Percentiles rank a stretch among this genome's conserved stretches.
Evolutionary conservation across 2,797 vertebrate genomes (phyloP).

Genomic region (Enteromius argenteus): DNA sequence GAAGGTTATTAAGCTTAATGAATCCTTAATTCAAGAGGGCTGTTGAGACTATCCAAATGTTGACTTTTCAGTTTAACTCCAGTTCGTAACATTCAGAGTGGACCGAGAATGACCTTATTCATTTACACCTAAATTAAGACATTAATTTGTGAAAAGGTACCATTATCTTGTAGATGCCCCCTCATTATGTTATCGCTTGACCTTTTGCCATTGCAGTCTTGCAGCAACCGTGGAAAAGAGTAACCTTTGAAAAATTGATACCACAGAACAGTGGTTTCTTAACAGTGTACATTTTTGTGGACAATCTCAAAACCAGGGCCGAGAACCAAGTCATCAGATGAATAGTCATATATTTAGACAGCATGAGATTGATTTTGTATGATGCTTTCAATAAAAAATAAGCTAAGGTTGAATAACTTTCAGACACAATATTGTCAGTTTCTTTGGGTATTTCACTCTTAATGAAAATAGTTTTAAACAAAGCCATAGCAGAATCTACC

Average conservation of each 20-base stretch:
- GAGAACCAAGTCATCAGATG: neutral
- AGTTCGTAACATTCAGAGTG: slow-evolving; percentile 21
- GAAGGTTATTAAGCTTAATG: slow-evolving; percentile 79
- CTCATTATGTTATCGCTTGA: slow-evolving; percentile 25
- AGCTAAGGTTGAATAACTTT: neutral
- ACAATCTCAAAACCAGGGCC: neutral
- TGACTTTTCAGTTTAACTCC: slow-evolving; percentile 34
- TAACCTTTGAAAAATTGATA: slow-evolving; percentile 34
- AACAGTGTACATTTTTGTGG: neutral
- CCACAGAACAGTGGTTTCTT: neutral
- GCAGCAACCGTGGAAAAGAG: neutral
- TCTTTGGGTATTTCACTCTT: neutral
- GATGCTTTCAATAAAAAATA: neutral
- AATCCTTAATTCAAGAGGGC: slow-evolving; percentile 69
- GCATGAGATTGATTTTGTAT: neutral
- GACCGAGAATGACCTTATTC: slow-evolving; percentile 24
- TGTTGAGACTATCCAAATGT: slow-evolving; percentile 49
- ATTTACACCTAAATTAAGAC: slow-evolving; percentile 24
- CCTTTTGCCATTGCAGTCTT: slow-evolving; percentile 34
- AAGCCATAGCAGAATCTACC: neutral
- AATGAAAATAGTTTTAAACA: neutral
- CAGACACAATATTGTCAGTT: neutral
- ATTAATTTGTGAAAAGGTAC: slow-evolving; percentile 31
- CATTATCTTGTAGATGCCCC: slow-evolving; percentile 22
- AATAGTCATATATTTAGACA: neutral